Evolutionary conservation across 92 coral and sea anemone species (phyloP).

Genomic region (Heliopora coerulea): DNA sequence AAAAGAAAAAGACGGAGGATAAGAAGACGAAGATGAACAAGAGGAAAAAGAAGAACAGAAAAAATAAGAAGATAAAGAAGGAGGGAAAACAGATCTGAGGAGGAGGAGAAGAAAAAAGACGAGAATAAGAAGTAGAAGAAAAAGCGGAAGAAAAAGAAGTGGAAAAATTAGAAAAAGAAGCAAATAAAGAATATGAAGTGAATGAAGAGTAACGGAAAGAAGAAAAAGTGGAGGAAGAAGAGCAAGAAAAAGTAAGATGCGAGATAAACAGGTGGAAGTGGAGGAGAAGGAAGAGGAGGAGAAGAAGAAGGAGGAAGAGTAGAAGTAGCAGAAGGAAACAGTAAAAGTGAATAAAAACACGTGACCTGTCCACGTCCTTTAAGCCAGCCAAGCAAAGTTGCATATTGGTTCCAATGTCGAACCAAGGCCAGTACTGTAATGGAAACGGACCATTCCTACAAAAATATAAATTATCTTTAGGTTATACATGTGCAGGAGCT

Average conservation of each 20-base stretch:
- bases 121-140: no score
- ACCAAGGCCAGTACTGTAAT: slow-evolving; percentile 93
- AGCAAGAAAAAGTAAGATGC: neutral
- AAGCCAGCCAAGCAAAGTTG: slow-evolving; percentile 93
- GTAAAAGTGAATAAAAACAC: neutral
- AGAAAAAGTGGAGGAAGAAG: neutral
- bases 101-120: no score
- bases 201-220: neutral
- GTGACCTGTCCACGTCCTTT: slow-evolving; percentile 88
- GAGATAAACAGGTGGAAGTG: neutral
- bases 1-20: neutral
- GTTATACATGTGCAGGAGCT: no score
- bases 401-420: slow-evolving; percentile 80
- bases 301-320: neutral
- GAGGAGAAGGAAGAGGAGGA: neutral
- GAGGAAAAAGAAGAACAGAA: no score
- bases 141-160: no score
- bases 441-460: slow-evolving; percentile 88
- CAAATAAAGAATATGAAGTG: neutral
- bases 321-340: neutral
- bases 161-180: no score
- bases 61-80: neutral
- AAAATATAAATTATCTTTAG: neutral
- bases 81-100: neutral
- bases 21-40: neutral